Evolutionary conservation across 2,113 vertebrate genomes (phyloP).

Genomic region (Semicossyphus pulcher): DNA sequence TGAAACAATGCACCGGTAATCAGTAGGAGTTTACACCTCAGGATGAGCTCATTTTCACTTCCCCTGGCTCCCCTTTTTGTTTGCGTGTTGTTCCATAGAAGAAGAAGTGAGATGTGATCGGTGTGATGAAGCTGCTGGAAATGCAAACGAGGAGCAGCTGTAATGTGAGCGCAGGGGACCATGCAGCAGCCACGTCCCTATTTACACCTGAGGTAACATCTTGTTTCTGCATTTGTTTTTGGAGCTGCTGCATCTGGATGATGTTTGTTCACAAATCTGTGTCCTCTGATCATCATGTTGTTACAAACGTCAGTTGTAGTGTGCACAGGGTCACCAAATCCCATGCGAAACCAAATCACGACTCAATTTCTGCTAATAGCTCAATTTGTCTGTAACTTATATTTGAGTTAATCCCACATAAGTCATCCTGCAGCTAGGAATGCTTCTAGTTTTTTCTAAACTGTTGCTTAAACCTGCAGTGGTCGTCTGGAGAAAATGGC

Average conservation of each 20-base stretch:
- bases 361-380: too few relatives aligned
- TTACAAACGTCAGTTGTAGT: background rate
- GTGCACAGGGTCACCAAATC: too few relatives aligned
- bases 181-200: background rate
- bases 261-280: background rate
- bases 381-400: too few relatives aligned
- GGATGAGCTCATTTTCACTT: slow-evolving; percentile 48
- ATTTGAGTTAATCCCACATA: too few relatives aligned
- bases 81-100: slow-evolving; percentile 1
- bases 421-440: too few relatives aligned
- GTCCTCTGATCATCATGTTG: background rate
- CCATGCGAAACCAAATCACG: too few relatives aligned
- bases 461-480: too few relatives aligned
- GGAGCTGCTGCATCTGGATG: slow-evolving; percentile 3
- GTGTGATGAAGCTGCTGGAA: slow-evolving; percentile 19
- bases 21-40: slow-evolving; percentile 50
- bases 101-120: slow-evolving; percentile 21
- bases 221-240: background rate
- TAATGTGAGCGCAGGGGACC: background rate
- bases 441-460: too few relatives aligned
- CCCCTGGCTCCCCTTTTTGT: slow-evolving; percentile 7
- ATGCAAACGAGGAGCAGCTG: slow-evolving; percentile 24
- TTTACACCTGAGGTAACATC: slow-evolving; percentile 17
- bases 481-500: too few relatives aligned
- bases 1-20: slow-evolving; percentile 46